These are phyloP conservation scores for Amitus sp. DNA, from an alignment of 2,888 invertebrate species.

Conservation along the genomic window DNA sequence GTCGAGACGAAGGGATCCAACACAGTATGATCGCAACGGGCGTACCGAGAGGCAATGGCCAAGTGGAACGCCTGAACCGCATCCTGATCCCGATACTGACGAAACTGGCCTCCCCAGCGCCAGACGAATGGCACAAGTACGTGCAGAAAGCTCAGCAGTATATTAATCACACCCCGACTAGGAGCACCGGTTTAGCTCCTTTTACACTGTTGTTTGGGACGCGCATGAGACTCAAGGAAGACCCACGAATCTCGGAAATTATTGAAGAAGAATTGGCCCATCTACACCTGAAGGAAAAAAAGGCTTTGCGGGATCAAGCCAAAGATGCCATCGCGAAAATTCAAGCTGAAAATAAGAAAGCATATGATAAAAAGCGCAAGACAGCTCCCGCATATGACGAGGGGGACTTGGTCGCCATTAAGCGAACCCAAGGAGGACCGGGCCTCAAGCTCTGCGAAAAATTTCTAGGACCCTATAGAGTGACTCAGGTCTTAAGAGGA, in stretches of 20 bases:
- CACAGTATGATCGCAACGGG: slow-evolving; percentile 9
- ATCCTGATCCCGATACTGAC: slow-evolving; percentile 5
- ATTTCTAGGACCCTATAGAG: slow-evolving; percentile 54
- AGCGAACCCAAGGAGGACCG: slow-evolving; percentile 53
- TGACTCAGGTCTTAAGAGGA: slow-evolving; percentile 43
- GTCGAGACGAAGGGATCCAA: slow-evolving; percentile 3
- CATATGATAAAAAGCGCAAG: slow-evolving; percentile 24
- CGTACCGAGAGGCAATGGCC: slow-evolving; percentile 53
- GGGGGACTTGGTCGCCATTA: slow-evolving; percentile 49
- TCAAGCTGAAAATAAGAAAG: slow-evolving; percentile 8
- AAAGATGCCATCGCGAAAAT: slow-evolving; percentile 4
- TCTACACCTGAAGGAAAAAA: not conserved
- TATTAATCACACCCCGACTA: slow-evolving; percentile 12
- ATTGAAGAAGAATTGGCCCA: slow-evolving; percentile 4
- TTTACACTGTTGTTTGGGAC: slow-evolving; percentile 17
- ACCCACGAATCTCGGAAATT: slow-evolving; percentile 12
- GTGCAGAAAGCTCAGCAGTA: slow-evolving; percentile 15
- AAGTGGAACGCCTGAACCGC: slow-evolving; percentile 5
- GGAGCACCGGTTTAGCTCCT: slow-evolving; percentile 17
- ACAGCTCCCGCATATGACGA: slow-evolving; percentile 1
- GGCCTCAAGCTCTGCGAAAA: slow-evolving; percentile 53
- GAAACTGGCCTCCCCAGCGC: slow-evolving; percentile 4
- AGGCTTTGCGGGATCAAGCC: slow-evolving; percentile 7
- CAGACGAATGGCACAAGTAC: slow-evolving; percentile 15
- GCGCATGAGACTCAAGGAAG: slow-evolving; percentile 13